phyloP scores from a whole-genome alignment of 2,113 vertebrate species.

The Hemiscyllium ocellatum region DNA sequence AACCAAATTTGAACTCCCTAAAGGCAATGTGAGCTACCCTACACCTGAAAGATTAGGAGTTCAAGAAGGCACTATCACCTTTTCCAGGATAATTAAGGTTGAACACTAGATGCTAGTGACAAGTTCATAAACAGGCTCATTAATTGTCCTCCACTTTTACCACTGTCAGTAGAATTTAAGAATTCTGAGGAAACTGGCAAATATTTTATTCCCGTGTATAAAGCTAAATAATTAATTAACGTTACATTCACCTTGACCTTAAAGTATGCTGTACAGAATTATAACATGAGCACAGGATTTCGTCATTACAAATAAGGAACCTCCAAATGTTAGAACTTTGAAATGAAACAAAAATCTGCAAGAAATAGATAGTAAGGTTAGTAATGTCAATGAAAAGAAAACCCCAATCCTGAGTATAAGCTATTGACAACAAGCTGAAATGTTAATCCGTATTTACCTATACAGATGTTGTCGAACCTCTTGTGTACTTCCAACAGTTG shows the following conservation, averaged over 20 bases:
- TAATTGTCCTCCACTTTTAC: background rate
- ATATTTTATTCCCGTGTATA: background rate
- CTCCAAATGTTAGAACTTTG: background rate
- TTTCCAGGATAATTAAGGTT: too few species aligned
- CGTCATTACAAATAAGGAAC: background rate
- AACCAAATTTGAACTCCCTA: too few species aligned
- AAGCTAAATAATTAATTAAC: background rate
- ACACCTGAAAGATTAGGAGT: too few species aligned
- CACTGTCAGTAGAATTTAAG: background rate
- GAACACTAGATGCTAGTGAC: too few species aligned
- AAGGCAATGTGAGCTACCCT: too few species aligned
- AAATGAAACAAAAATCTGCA: background rate
- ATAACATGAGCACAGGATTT: background rate
- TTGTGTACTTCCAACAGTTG: background rate
- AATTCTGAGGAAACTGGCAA: background rate
- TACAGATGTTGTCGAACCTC: background rate
- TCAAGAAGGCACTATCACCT: too few species aligned
- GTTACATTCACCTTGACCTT: background rate
- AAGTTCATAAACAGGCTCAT: background rate
- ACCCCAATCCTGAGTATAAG: background rate
- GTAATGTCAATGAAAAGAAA: background rate
- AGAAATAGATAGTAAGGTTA: background rate
- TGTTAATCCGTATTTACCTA: background rate
- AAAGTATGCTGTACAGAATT: background rate
- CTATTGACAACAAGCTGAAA: background rate